Evolutionary conservation across 2,797 vertebrate genomes (phyloP).

Genomic region (Ctenochaetus hawaiiensis): DNA sequence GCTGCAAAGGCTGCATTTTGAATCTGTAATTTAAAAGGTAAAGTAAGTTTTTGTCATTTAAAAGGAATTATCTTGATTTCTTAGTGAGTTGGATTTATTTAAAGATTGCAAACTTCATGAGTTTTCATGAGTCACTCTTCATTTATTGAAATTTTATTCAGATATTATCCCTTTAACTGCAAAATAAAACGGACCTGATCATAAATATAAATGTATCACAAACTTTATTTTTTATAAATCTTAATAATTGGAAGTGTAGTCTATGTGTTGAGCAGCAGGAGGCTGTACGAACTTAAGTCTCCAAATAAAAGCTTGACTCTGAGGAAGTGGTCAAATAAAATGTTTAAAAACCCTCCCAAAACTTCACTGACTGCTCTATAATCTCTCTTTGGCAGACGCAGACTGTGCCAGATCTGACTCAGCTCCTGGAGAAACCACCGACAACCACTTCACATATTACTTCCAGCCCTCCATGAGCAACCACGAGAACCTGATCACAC

Average conservation of each 20-base stretch:
- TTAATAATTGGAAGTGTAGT: background rate
- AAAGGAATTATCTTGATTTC: background rate
- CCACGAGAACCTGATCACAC: constrained; percentile 82
- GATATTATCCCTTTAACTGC: too few relatives aligned
- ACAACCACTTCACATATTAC: constrained; percentile 85
- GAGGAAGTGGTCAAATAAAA: background rate
- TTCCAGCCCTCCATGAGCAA: constrained; percentile 88
- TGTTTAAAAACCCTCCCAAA: background rate
- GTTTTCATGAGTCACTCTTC: too few relatives aligned
- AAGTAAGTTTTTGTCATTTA: background rate
- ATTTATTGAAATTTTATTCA: too few relatives aligned
- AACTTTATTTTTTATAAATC: background rate
- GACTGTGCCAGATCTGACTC: constrained; percentile 73
- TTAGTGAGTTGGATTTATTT: too few relatives aligned
- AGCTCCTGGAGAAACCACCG: constrained; percentile 51
- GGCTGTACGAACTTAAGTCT: background rate
- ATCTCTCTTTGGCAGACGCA: constrained; percentile 71
- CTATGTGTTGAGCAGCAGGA: background rate
- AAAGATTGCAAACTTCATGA: too few relatives aligned
- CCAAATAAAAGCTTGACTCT: background rate
- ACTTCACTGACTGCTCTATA: background rate
- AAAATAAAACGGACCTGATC: too few relatives aligned
- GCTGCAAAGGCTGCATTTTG: background rate
- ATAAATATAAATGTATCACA: too few relatives aligned
- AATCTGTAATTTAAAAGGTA: background rate